These are phyloP conservation scores for Zeus faber DNA, from an alignment of 2,113 vertebrate genomes.

Conservation along the genomic window DNA sequence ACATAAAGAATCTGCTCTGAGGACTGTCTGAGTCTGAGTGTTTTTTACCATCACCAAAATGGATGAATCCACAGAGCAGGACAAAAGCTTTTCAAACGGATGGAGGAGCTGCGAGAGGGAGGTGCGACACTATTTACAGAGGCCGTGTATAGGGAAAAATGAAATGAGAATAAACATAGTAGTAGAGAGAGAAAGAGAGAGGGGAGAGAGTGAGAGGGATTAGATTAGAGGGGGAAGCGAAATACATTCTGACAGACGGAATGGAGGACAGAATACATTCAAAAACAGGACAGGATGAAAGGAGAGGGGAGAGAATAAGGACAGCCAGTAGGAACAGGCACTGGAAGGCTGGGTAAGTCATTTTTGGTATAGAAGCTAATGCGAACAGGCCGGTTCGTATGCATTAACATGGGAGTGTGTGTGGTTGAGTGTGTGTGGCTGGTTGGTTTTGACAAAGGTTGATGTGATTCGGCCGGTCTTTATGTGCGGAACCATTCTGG, in stretches of 20 bases:
- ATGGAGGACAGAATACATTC: conserved; percentile 8
- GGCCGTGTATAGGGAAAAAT: too few relatives aligned
- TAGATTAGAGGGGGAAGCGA: too few relatives aligned
- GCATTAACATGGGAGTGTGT: neutral
- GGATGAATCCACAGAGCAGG: too few relatives aligned
- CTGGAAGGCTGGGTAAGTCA: too few relatives aligned
- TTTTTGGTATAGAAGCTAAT: too few relatives aligned
- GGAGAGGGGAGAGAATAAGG: neutral
- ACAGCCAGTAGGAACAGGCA: conserved; percentile 5
- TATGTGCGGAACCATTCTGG: neutral
- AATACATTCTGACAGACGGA: conserved; percentile 13
- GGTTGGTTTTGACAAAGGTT: too few relatives aligned
- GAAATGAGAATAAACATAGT: neutral
- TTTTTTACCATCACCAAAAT: too few relatives aligned
- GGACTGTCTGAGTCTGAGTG: conserved; percentile 42
- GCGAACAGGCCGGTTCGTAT: neutral
- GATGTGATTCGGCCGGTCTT: neutral
- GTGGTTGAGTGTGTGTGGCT: neutral
- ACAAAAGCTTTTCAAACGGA: too few relatives aligned
- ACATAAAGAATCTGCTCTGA: conserved; percentile 51
- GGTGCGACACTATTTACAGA: too few relatives aligned
- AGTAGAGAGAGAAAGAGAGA: neutral
- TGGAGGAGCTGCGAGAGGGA: too few relatives aligned
- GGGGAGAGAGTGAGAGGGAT: neutral
- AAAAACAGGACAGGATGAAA: conserved; percentile 4